Percentiles rank a stretch among this genome's conserved stretches.
Conservation (phyloP, 2,888 invertebrate species). For the Cheilosia scutellata region DNA sequence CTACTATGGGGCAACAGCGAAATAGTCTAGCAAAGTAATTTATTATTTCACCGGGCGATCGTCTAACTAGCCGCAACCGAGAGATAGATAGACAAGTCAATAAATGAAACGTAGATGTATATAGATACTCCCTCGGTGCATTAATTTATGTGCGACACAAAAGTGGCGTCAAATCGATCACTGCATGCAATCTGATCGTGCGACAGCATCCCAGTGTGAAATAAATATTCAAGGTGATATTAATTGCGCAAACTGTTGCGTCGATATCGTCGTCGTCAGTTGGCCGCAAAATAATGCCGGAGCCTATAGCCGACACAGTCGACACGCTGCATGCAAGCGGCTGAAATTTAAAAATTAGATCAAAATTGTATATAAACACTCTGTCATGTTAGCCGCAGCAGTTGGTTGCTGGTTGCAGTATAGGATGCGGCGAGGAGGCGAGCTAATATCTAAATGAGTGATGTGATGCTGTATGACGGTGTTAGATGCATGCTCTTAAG, state of each 20-base stretch:
- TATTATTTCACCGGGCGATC: neutral
- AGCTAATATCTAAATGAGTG: neutral
- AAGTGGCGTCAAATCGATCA: constrained; percentile 64
- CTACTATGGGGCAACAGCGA: neutral
- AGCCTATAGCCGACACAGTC: constrained; percentile 5
- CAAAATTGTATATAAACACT: constrained; percentile 46
- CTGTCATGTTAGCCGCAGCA: constrained; percentile 31
- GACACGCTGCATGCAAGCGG: constrained; percentile 28
- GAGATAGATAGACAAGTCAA: constrained; percentile 9
- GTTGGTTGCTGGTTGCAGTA: neutral
- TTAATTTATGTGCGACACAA: constrained; percentile 53
- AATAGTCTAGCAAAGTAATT: neutral
- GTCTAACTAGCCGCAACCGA: neutral
- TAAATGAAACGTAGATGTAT: constrained; percentile 36
- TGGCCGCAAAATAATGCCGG: constrained; percentile 1
- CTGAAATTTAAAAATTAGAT: constrained; percentile 60
- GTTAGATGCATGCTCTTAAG: constrained; percentile 7
- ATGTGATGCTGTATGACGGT: constrained; percentile 1
- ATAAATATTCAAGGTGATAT: constrained; percentile 31
- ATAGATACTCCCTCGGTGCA: constrained; percentile 20
- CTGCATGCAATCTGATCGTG: constrained; percentile 31
- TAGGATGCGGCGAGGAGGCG: neutral
- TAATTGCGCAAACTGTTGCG: constrained; percentile 26
- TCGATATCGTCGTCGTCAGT: neutral
- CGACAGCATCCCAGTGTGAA: constrained; percentile 14